A percentile compares a stretch with the other conserved stretches of the same genome.
Evolutionary conservation across 1,140 invertebrate genomes (phyloP).

Genomic region (Hycleus phaleratus): DNA sequence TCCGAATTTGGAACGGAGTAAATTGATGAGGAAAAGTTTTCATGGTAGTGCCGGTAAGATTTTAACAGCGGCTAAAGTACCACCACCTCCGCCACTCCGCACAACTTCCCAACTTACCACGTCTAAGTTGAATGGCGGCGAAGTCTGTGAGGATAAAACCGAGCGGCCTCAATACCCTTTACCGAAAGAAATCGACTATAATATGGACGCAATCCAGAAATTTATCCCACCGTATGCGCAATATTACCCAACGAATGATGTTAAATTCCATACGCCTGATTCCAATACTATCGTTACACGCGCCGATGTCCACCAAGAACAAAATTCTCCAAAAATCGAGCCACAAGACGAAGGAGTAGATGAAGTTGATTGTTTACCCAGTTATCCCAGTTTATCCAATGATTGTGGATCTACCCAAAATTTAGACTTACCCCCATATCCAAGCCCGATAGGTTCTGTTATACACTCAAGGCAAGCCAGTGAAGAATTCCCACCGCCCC

Average conservation of each 20-base stretch:
- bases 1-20: slow-evolving; percentile 77
- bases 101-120: slow-evolving; percentile 77
- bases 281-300: slow-evolving; percentile 62
- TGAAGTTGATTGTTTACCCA: slow-evolving; percentile 48
- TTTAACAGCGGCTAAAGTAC: slow-evolving; percentile 73
- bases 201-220: slow-evolving; percentile 42
- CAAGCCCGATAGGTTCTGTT: slow-evolving; percentile 62
- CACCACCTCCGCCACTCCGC: slow-evolving; percentile 74
- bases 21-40: slow-evolving; percentile 82
- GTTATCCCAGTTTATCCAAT: slow-evolving; percentile 26
- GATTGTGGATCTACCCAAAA: slow-evolving; percentile 21
- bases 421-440: slow-evolving; percentile 69
- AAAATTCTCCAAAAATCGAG: slow-evolving; percentile 53
- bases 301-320: slow-evolving; percentile 74
- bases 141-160: slow-evolving; percentile 50
- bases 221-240: slow-evolving; percentile 44
- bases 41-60: slow-evolving; percentile 74
- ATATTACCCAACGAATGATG: slow-evolving; percentile 17
- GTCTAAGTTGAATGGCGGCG: slow-evolving; percentile 51
- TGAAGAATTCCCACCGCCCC: slow-evolving; percentile 83
- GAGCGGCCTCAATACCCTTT: slow-evolving; percentile 45
- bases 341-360: slow-evolving; percentile 46
- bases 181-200: slow-evolving; percentile 40
- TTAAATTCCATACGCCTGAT: slow-evolving; percentile 53
- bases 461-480: slow-evolving; percentile 76